These are phyloP conservation scores for Ia io DNA, from an alignment of 2,113 vertebrate species.

Conservation along the genomic window DNA sequence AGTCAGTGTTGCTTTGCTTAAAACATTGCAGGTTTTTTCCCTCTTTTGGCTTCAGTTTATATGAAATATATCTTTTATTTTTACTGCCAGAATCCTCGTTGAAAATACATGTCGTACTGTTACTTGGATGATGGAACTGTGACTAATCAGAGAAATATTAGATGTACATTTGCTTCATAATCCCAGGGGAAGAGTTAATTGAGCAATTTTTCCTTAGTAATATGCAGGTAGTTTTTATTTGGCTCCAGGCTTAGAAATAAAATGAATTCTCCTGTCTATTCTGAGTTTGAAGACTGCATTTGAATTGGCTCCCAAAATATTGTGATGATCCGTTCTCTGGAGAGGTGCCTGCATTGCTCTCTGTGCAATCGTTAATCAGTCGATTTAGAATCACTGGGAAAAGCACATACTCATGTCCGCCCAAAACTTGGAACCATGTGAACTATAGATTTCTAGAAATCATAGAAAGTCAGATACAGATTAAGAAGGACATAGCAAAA, in stretches of 20 bases:
- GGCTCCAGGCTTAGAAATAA: conserved; percentile 23
- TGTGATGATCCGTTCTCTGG: conserved; percentile 34
- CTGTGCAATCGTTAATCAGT: not conserved
- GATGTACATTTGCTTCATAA: not conserved
- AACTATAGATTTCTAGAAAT: conserved; percentile 15
- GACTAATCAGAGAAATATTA: conserved; percentile 38
- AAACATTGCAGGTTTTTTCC: conserved; percentile 47
- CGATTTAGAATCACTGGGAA: conserved; percentile 59
- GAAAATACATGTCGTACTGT: conserved; percentile 31
- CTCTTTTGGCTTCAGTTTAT: conserved; percentile 49
- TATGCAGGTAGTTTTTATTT: conserved; percentile 14
- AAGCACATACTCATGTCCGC: not conserved
- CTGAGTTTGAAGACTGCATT: conserved; percentile 40
- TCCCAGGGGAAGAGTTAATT: not conserved
- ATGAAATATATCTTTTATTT: conserved; percentile 61
- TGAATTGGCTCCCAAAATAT: conserved; percentile 47
- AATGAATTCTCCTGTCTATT: conserved; percentile 30
- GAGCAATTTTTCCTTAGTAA: conserved; percentile 36
- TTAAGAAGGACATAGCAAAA: not conserved
- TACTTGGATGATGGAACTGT: conserved; percentile 31
- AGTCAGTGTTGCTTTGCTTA: conserved; percentile 61
- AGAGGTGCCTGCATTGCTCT: conserved; percentile 7
- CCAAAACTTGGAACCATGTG: not conserved
- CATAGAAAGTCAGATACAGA: not conserved
- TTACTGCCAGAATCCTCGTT: conserved; percentile 17